Evolutionary conservation across 2,797 vertebrate genomes (phyloP), one percentile per base, ranked within the genome.

Genomic region (Microctenopoma lineatum): DNA sequence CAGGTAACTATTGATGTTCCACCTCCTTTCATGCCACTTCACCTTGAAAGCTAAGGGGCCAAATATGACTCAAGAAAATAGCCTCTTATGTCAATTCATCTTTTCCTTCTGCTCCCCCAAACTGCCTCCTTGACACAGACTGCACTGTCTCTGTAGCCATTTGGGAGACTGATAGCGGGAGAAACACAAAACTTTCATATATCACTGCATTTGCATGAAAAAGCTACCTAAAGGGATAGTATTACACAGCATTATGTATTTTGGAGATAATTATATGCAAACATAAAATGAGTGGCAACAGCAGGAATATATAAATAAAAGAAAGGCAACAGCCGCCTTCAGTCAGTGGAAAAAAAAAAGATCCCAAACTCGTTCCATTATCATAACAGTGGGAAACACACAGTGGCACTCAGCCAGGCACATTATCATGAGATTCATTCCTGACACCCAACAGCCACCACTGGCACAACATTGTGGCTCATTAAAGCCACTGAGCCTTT

Each of bases 21-120:
- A 65, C 77, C 80, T 86, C 68, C 86, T 92, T 92, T 92, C 84
- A 92, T 89, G 89, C 77, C 67, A 64, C 80, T 84, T 84, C 83
- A 87, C 87, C 90, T 89, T 92, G 88, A 92, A 91, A 92, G 86
- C 84, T 64, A 75, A 77, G 47, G 52, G 81, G 77, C 63, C 85
- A 87, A 86, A 89, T 92, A 87, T 87, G 79, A 92, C 85, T 84
- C 75, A 75, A 80, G 76, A 70, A 84, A 84, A 86, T 90, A 89
- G 91, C 91, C 89, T 84, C 86, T 86, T 81, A 73, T 87, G 83
- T 89, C 84, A 91, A 87, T 91, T 89, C 77, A 90, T 85, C 86
- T 84, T 64, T 41, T 41, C 48, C 60, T 81, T 83, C 57, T 54
- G 75, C 69, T 62, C 71, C 56, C 66, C 46, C 52, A 76, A 67